These are phyloP conservation scores for Notoglanidium macrostoma DNA, from an alignment of 2,797 vertebrate genomes.

Conservation along the genomic window DNA sequence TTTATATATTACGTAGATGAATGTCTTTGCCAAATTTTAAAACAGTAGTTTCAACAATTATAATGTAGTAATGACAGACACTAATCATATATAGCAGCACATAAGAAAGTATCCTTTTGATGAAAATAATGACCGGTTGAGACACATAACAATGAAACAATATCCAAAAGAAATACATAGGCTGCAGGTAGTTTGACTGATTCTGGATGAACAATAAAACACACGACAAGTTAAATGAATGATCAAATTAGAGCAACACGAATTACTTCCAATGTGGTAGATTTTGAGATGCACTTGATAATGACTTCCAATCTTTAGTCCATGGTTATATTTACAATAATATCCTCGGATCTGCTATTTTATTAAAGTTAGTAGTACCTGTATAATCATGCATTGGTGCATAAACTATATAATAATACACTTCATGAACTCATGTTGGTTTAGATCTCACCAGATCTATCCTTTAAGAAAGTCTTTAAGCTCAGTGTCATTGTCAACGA, in stretches of 20 bases:
- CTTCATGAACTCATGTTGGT: not conserved
- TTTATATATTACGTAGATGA: not conserved
- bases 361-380: not conserved
- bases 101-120: not conserved
- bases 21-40: constrained; percentile 7
- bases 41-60: constrained; percentile 2
- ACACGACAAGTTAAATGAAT: not conserved
- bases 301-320: not conserved
- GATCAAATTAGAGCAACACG: not conserved
- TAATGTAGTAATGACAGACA: not conserved
- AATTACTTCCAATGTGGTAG: not conserved
- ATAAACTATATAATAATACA: not conserved
- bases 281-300: not conserved
- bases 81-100: constrained; percentile 19
- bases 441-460: not conserved
- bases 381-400: not conserved
- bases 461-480: constrained; percentile 9
- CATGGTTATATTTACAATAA: constrained; percentile 1
- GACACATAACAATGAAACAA: not conserved
- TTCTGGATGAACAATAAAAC: not conserved
- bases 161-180: not conserved
- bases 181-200: not conserved
- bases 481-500: not conserved
- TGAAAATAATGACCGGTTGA: not conserved
- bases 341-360: not conserved